Evolutionary conservation across 2,888 invertebrate genomes (phyloP).

Genomic region (Gymnoscelis rufifasciata): DNA sequence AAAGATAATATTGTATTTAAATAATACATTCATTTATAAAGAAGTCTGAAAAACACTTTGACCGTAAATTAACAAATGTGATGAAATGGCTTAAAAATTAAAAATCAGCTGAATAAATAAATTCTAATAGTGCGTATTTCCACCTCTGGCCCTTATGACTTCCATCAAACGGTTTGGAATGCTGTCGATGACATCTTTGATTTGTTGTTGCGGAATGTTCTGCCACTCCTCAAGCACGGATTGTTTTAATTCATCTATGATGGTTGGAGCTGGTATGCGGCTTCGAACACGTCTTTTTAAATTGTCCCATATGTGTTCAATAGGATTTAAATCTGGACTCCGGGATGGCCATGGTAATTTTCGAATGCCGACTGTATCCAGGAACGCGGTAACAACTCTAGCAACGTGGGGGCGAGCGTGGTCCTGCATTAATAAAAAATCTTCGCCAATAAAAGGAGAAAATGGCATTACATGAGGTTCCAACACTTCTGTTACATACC

Average conservation of each 20-base stretch:
- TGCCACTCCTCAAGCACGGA: too few relatives aligned
- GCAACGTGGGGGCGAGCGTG: not conserved
- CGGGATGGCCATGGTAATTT: not conserved
- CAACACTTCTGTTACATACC: too few relatives aligned
- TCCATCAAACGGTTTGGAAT: not conserved
- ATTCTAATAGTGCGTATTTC: not conserved
- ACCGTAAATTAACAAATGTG: not conserved
- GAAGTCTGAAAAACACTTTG: not conserved
- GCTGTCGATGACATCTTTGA: too few relatives aligned
- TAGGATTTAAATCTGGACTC: too few relatives aligned
- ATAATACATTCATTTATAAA: too few relatives aligned
- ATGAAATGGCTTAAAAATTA: not conserved
- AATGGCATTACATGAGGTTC: not conserved
- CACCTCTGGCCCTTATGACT: too few relatives aligned
- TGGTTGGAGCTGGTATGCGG: not conserved
- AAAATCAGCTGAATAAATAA: not conserved
- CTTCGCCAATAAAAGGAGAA: not conserved
- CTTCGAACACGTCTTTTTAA: too few relatives aligned
- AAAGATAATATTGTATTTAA: too few relatives aligned
- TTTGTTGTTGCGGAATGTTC: too few relatives aligned
- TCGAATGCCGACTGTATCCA: too few relatives aligned
- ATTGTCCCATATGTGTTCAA: not conserved
- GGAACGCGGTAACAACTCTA: not conserved
- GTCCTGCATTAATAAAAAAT: not conserved
- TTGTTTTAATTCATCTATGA: too few relatives aligned